Percentiles rank a stretch among this genome's conserved stretches.
Evolutionary conservation across 2,113 vertebrate genomes (phyloP).

Genomic region (Pachyramphus minor): DNA sequence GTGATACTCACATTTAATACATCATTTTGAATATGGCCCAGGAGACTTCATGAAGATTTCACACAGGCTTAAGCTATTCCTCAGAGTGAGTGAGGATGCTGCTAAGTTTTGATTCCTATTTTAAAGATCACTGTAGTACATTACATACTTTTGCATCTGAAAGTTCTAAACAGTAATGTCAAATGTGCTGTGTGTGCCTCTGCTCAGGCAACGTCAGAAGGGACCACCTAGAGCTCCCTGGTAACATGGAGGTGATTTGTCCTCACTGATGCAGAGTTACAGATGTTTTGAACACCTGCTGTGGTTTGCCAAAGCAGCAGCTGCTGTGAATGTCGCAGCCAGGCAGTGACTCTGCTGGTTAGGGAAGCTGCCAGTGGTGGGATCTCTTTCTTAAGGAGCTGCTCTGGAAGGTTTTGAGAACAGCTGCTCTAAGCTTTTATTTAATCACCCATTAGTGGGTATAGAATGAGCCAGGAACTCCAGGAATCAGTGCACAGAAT

Average conservation of each 20-base stretch:
- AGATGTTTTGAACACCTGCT: not conserved
- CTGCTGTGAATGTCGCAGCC: not conserved
- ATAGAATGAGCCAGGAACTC: not conserved
- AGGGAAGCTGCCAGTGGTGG: not conserved
- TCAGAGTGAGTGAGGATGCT: not conserved
- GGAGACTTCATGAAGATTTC: not conserved
- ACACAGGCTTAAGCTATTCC: not conserved
- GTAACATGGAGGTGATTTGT: not conserved
- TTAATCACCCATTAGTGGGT: not conserved
- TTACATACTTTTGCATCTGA: not conserved
- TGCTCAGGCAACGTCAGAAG: not conserved
- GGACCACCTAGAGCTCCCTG: not conserved
- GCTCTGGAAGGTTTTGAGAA: not conserved
- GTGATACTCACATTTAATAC: not conserved
- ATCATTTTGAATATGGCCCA: not conserved
- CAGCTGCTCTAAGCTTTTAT: not conserved
- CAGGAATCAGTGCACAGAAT: not conserved
- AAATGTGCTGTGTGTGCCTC: not conserved
- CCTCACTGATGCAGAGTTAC: not conserved
- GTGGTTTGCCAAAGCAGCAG: not conserved
- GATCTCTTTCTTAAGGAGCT: conserved; percentile 13
- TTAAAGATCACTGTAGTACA: not conserved
- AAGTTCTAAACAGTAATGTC: not conserved
- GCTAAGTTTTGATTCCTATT: not conserved
- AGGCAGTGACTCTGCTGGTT: not conserved